Percentiles rank a stretch among this genome's conserved stretches.
Evolutionary conservation across 2,888 invertebrate genomes (phyloP).

Genomic region (Aelia acuminata): DNA sequence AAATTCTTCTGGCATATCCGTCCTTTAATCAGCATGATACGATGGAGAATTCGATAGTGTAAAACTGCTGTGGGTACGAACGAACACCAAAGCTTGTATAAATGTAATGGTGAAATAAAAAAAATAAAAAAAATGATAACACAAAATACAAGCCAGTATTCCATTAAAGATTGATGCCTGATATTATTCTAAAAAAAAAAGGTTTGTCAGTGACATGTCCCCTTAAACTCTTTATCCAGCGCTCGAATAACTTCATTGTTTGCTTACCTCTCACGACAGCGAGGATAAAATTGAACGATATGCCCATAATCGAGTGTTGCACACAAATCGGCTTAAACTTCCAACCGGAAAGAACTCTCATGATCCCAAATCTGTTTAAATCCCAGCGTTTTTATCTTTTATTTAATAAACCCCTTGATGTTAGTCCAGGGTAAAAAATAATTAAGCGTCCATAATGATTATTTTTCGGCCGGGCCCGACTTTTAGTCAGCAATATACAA

Average conservation of each 20-base stretch:
- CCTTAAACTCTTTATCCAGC: neutral
- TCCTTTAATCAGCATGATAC: neutral
- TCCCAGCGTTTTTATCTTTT: no score
- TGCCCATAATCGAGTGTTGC: neutral
- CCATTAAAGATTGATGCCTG: neutral
- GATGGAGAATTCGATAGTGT: neutral
- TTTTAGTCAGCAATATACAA: no score
- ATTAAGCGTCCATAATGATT: no score
- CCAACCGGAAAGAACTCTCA: neutral
- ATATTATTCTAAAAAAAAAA: neutral
- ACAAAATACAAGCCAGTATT: no score
- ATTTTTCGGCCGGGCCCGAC: no score
- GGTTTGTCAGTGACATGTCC: neutral
- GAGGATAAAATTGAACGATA: neutral
- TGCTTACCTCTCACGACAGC: neutral
- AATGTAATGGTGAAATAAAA: neutral
- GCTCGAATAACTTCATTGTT: neutral
- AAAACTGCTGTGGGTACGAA: neutral
- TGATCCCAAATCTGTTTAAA: neutral
- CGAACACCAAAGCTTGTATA: neutral
- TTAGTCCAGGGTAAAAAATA: no score
- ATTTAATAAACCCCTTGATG: no score
- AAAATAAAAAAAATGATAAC: neutral
- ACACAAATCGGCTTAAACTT: neutral
- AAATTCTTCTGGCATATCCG: neutral